Evolutionary conservation across 37 sponge, comb jelly and placozoan species (phyloP).

Genomic region (Amphimedon queenslandica): DNA sequence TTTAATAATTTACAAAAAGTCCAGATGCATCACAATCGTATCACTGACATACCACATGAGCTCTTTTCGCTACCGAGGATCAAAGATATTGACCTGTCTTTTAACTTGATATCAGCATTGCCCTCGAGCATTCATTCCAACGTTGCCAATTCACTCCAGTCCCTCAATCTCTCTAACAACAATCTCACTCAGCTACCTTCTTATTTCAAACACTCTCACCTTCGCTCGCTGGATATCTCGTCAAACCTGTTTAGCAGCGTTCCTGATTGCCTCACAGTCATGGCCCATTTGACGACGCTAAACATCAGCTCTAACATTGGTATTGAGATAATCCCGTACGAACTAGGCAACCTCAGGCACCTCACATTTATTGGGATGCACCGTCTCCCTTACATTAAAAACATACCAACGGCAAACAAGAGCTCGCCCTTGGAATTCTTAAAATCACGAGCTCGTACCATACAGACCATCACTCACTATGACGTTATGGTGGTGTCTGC

Average conservation of each 20-base stretch:
- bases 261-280: conserved; percentile 8
- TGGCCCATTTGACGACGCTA: conserved; percentile 20
- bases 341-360: conserved; percentile 29
- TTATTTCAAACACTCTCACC: conserved; percentile 19
- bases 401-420: conserved; percentile 21
- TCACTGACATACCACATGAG: conserved; percentile 28
- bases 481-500: conserved; percentile 27
- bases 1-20: conserved; percentile 31
- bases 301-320: conserved; percentile 35
- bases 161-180: conserved; percentile 46
- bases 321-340: conserved; percentile 37
- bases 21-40: conserved; percentile 34
- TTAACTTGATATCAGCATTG: conserved; percentile 34
- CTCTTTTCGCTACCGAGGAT: conserved; percentile 41
- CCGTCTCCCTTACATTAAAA: conserved; percentile 20
- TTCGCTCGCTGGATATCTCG: conserved; percentile 32
- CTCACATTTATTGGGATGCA: conserved; percentile 23
- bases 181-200: conserved; percentile 25
- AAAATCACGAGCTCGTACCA: conserved; percentile 13
- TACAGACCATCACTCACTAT: conserved; percentile 42
- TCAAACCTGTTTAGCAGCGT: conserved; percentile 27
- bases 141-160: conserved; percentile 7
- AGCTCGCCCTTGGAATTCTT: conserved; percentile 21
- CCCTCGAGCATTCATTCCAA: conserved; percentile 32
- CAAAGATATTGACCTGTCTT: conserved; percentile 42